Base-by-base conservation (phyloP, 2,888 invertebrate species). In the Folsomia candida region DNA sequence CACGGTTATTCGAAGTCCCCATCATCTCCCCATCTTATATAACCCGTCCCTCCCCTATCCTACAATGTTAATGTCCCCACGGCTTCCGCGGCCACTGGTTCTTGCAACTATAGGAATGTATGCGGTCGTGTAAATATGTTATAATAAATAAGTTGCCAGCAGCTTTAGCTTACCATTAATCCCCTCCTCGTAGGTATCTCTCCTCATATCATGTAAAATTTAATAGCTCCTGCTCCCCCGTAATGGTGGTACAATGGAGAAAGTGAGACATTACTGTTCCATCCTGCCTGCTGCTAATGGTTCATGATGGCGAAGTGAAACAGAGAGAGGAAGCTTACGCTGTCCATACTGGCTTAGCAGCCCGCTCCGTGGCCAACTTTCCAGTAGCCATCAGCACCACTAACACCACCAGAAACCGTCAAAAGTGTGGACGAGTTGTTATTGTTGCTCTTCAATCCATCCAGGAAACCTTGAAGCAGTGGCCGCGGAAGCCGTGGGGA, bases 141-240 rank as follows among this genome's bases (percentile, higher is more conserved):
- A 37, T 14, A 9, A 37, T 9, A 4, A 37, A 37, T 37, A 37
- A 37, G 37, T 37, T 37, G 6, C 37, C 14, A 14, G 4, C 4
- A 4, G 14, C 4, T 14, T 9, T 37, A 37, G 37, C 4, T 14
- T 37, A 4, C 37, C 37, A 37, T 37, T 37, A 37, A 37, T 37
- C 14, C 37, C 14, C 14, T 37, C 37, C 37, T 9, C 37, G 14
- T 14, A 37, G 4, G 37, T 37, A 37, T 14, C 37, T 37, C n/a
- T 37, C 37, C 6, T 37, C 37, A 54, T 54, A 54, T 54, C 54
- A 54, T 54, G 54, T 54, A 54, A 54, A 54, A 54, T 54, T n/a
- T 54, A 20, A 54, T 22, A 54, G 54, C 20, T 47, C 18, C 18
- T 47, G 18, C 47, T 47, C 47, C n/a, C n/a, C n/a, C n/a, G n/a